Evolutionary conservation across 2,113 vertebrate genomes (phyloP), one percentile per base, ranked within the genome.

Genomic region (Pterocles burchelli): DNA sequence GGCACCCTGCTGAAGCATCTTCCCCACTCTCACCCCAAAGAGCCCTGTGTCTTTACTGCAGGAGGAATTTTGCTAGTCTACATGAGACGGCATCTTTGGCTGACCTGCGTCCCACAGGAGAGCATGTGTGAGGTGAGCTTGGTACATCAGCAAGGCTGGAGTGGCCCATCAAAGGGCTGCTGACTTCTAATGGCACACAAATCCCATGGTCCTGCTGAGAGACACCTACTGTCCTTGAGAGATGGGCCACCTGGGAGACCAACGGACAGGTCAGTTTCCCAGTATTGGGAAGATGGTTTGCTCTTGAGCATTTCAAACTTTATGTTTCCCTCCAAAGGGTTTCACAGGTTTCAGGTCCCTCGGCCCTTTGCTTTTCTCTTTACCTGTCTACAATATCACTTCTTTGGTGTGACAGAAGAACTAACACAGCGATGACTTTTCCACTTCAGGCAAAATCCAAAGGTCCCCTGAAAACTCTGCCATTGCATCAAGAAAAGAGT

Each of bases 71-170:
- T 71, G 21, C 17, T 25, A 36, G 28, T 8, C 10, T 26, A 43
- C 4, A 10, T 41, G 12, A 77, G 12, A 22, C 2, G 17, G 4
- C 28, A 33, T 4, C 38, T 58, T 18, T 29, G 26, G 25, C 33
- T 68, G 41, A 36, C 0, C 21, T 1, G 1, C 5, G 1, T 17
- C 46, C 28, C 33, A 34, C 49, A 43, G 41, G 8, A 59, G 20
- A 17, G 14, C 1, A 1, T 29, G 46, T 38, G 7, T 34, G 41
- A 41, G 41, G 41, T 41, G 41, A 41, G 28, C 34, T 73, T 52
- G 9, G 25, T 45, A 57, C 19, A 19, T 68, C 4, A 3, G 68
- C 38, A 51, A n/a, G 58, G 49, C 48, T 88, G 38, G 67, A n/a
- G n/a, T 1, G 1, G 9, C 13, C 48, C 48, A 19, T 16, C 73